Evolutionary conservation across 2,113 vertebrate genomes (phyloP).

Genomic region (Chionis minor): DNA sequence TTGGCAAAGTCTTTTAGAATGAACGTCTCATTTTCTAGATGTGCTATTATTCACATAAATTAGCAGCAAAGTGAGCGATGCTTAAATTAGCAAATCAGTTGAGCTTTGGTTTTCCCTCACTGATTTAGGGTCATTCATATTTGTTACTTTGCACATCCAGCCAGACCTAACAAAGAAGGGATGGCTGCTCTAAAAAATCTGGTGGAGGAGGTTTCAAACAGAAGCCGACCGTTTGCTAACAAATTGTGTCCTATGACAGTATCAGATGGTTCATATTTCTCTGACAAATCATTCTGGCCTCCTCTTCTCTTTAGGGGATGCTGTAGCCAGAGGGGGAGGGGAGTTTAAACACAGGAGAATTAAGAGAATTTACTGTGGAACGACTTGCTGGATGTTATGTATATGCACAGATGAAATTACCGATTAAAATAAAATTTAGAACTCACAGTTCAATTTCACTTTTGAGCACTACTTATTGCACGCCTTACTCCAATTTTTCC

Average conservation of each 20-base stretch:
- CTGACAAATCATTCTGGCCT: not conserved
- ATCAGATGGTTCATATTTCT: not conserved
- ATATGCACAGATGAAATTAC: not conserved
- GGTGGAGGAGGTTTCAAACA: not conserved
- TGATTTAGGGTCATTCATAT: not conserved
- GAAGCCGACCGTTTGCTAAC: not conserved
- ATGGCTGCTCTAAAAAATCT: not conserved
- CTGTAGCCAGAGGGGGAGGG: not conserved
- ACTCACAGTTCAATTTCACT: not conserved
- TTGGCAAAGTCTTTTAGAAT: not conserved
- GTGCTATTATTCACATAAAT: not conserved
- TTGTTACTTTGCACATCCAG: not conserved
- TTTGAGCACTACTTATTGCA: not conserved
- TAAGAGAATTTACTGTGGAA: not conserved
- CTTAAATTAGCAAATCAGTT: not conserved
- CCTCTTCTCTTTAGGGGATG: not conserved
- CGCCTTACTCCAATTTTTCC: rapidly evolving
- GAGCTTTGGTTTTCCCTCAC: not conserved
- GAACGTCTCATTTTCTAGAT: not conserved
- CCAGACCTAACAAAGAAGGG: not conserved
- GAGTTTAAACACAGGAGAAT: not conserved
- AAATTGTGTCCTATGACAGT: slow-evolving; percentile 9
- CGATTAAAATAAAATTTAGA: not conserved
- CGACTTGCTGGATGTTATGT: not conserved
- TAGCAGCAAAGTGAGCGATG: not conserved